Percentiles rank a stretch among this genome's conserved stretches.
phyloP scores from a whole-genome alignment of 1,140 invertebrate species.

The Drosophila subobscura region DNA sequence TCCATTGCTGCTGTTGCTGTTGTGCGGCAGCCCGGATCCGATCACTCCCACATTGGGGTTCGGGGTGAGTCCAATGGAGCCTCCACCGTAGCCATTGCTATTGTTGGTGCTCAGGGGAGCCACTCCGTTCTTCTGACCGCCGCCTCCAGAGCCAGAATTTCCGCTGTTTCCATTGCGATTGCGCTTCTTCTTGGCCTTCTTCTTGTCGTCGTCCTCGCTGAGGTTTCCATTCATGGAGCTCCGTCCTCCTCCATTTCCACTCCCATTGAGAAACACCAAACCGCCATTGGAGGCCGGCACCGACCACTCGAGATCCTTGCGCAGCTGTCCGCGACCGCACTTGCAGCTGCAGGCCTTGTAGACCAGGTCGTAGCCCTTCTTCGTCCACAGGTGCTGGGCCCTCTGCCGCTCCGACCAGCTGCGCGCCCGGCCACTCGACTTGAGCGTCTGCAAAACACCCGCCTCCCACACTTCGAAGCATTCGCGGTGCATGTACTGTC shows the following conservation, averaged over 20 bases:
- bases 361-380: slow-evolving; percentile 97
- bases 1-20: slow-evolving; percentile 42
- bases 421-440: slow-evolving; percentile 93
- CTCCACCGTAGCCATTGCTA: slow-evolving; percentile 31
- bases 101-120: slow-evolving; percentile 48
- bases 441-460: slow-evolving; percentile 93
- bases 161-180: slow-evolving; percentile 86
- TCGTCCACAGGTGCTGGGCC: slow-evolving; percentile 97
- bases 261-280: slow-evolving; percentile 31
- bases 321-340: slow-evolving; percentile 94
- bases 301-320: slow-evolving; percentile 97
- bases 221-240: slow-evolving; percentile 36
- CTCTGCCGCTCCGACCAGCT: slow-evolving; percentile 97
- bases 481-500: slow-evolving; percentile 96
- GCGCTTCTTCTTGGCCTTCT: slow-evolving; percentile 90
- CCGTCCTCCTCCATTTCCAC: slow-evolving; percentile 26
- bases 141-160: slow-evolving; percentile 1
- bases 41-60: slow-evolving; percentile 80
- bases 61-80: slow-evolving; percentile 40
- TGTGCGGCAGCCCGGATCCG: slow-evolving; percentile 73
- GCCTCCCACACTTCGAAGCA: slow-evolving; percentile 98
- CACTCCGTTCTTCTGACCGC: slow-evolving; percentile 34
- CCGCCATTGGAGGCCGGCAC: slow-evolving; percentile 83
- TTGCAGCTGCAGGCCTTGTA: slow-evolving; percentile 95
- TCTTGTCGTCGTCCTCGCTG: slow-evolving; percentile 84